phyloP scores from a whole-genome alignment of 2,113 vertebrate species.

The Crotalus helleri region DNA sequence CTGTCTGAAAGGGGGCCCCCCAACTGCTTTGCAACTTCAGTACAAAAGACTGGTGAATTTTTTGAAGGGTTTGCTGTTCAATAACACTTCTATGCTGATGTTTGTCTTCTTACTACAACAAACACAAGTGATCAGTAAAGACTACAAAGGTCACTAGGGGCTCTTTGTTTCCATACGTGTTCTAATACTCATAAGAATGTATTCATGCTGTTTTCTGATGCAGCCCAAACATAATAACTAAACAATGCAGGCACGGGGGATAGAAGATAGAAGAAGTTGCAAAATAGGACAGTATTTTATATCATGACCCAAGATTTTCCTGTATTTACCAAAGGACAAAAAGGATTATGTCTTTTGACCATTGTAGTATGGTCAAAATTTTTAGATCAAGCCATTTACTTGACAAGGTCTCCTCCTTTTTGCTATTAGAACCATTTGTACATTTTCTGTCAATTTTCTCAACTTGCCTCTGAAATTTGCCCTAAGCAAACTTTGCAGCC shows the following conservation, averaged over 20 bases:
- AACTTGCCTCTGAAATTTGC: constrained; percentile 42
- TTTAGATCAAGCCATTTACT: constrained; percentile 47
- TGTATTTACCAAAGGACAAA: constrained; percentile 56
- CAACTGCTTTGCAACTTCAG: constrained; percentile 73
- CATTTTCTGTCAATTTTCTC: constrained; percentile 48
- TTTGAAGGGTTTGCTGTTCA: constrained; percentile 80
- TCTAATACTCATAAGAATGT: constrained; percentile 81
- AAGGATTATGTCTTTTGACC: constrained; percentile 24
- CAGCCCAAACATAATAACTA: constrained; percentile 64
- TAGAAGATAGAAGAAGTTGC: constrained; percentile 52
- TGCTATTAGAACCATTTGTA: constrained; percentile 43
- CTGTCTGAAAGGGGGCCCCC: constrained; percentile 76
- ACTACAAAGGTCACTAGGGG: constrained; percentile 73
- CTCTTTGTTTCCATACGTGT: constrained; percentile 74
- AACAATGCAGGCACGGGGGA: constrained; percentile 49
- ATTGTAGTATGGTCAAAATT: constrained; percentile 57
- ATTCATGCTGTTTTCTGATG: constrained; percentile 74
- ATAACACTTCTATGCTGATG: constrained; percentile 78
- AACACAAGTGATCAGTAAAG: constrained; percentile 77
- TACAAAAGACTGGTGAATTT: constrained; percentile 81
- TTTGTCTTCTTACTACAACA: constrained; percentile 79
- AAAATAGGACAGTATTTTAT: constrained; percentile 70
- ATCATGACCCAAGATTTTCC: constrained; percentile 67
- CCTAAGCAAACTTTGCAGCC: constrained; percentile 51
- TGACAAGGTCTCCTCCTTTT: constrained; percentile 48